Evolutionary conservation across 64 coral and sea anemone species (phyloP), one percentile per base, ranked within the genome.

Genomic region (Catalaphyllia jardinei): DNA sequence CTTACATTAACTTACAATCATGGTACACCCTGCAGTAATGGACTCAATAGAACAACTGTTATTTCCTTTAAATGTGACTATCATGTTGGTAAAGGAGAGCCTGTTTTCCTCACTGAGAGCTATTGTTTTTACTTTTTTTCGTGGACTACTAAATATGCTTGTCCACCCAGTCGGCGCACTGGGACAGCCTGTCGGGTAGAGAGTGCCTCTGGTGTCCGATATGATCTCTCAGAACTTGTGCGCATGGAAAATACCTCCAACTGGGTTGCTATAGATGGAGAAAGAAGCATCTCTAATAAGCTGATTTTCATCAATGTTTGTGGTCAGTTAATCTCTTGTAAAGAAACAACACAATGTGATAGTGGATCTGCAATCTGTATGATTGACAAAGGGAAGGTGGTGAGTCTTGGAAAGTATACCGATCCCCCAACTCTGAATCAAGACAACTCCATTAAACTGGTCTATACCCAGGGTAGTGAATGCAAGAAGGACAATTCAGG

Each of bases 131-230:
- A 97, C 79, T 93, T 91, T 33, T 97, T 97, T 88, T 71, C 91
- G 9, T 97, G 95, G 95, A 63, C 78, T 50, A 97, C 95, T 30
- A 94, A 72, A 59, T 97, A 97, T 72, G 95, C 95, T 27, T 97
- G 95, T 71, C 76, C 95, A 77, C 95, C 95, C 4, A 89, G 90
- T 67, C 91, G 95, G 8, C 71, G 95, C 20, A 97, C 95, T 63
- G 95, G 95, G 6, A 92, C 95, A 20, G 60, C 72, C 7, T 97
- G 95, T 62, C 87, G 89, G 67, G 95, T 88, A 1, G 82, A 77
- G 28, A 91, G 84, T 64, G 35, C 52, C 31, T 67, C n/a, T 22
- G 94, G 94, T 19, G 27, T 88, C 3, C 65, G 92, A 14, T 97
- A 82, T 88, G 95, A 97, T 72, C 62, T 97, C 12, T 91, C 95